Evolutionary conservation across 1,140 invertebrate species (phyloP).

Genomic region (Saccostrea cuccullata): DNA sequence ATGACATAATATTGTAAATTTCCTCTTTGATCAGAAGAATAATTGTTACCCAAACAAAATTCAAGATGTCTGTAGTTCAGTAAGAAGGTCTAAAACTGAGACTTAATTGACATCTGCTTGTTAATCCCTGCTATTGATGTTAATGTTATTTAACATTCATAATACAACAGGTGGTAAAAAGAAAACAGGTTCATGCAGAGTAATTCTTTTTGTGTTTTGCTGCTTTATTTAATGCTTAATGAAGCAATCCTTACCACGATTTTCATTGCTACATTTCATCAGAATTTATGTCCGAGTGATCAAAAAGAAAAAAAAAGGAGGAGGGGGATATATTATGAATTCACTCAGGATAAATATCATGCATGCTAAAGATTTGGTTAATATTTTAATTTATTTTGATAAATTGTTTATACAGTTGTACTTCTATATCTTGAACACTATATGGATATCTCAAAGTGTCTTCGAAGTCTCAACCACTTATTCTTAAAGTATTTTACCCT

Average conservation of each 20-base stretch:
- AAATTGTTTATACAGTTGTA: no score
- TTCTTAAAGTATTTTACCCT: no score
- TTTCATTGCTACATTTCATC: background rate
- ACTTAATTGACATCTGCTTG: conserved; percentile 30
- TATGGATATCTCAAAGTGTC: no score
- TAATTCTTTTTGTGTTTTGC: background rate
- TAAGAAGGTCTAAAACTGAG: background rate
- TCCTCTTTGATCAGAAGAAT: background rate
- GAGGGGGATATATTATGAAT: no score
- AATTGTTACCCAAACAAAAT: background rate
- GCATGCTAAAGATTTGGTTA: no score
- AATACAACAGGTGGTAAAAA: conserved; percentile 19
- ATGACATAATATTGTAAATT: conserved; percentile 23
- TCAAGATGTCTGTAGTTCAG: conserved; percentile 24
- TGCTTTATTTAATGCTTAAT: background rate
- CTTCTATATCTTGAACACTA: no score
- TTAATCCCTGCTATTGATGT: background rate
- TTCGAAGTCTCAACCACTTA: no score
- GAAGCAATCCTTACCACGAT: conserved; percentile 10
- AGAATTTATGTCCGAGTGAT: no score
- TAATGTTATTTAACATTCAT: conserved; percentile 5
- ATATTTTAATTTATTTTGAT: no score
- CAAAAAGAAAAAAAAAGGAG: no score
- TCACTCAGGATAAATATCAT: no score
- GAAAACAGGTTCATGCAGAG: background rate